A percentile compares a stretch with the other conserved stretches of the same genome.
Conservation (phyloP, 2,888 invertebrate species). For the Tipula helvola region DNA sequence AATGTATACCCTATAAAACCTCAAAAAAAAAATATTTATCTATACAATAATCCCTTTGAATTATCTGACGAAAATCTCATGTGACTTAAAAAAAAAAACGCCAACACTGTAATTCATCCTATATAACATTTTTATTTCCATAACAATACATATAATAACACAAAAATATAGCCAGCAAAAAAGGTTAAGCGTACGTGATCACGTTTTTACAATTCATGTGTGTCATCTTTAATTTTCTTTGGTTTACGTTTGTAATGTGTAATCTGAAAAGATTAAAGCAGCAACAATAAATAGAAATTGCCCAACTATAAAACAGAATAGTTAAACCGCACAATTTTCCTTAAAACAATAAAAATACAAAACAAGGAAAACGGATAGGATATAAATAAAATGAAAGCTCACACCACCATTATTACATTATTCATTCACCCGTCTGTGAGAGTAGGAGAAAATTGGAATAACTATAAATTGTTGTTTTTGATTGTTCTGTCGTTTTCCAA, state of each 20-base stretch:
- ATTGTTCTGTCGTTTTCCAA: neutral
- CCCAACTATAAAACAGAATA: neutral
- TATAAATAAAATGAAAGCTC: neutral
- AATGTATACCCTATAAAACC: neutral
- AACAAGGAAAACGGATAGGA: neutral
- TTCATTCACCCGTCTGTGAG: neutral
- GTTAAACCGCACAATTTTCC: neutral
- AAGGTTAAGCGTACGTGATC: neutral
- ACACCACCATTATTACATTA: neutral
- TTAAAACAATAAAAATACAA: neutral
- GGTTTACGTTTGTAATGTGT: neutral
- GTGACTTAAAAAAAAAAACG: neutral
- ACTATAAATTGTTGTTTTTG: neutral
- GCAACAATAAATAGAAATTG: neutral
- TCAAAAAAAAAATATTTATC: too few species aligned
- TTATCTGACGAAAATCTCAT: neutral
- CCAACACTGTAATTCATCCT: neutral
- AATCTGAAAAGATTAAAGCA: neutral
- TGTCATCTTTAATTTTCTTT: neutral
- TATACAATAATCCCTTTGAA: neutral
- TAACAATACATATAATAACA: neutral
- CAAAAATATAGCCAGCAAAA: neutral
- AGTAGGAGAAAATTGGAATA: neutral
- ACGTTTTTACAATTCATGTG: neutral
- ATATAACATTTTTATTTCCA: neutral